Percentiles rank a stretch among this genome's conserved stretches.
Evolutionary conservation across 2,797 vertebrate species (phyloP).

Genomic region (Helarctos malayanus): DNA sequence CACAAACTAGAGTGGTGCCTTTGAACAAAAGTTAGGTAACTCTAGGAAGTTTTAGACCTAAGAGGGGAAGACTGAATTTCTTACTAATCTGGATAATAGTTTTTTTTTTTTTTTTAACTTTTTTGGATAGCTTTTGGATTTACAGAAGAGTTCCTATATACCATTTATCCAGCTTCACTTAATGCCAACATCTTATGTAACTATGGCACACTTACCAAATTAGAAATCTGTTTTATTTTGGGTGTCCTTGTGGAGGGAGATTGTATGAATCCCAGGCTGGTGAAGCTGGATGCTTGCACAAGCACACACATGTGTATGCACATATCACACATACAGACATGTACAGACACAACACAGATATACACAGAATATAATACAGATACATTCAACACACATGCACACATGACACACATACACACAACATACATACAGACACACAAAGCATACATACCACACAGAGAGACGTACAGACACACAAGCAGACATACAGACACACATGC

Average conservation of each 20-base stretch:
- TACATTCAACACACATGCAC: neutral
- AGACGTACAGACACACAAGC: neutral
- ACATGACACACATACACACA: neutral
- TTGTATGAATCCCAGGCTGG: neutral
- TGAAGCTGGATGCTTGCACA: neutral
- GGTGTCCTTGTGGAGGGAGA: neutral
- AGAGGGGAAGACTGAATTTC: neutral
- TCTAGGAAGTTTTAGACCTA: neutral
- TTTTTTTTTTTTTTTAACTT: neutral
- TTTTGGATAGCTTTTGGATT: slow-evolving; percentile 44
- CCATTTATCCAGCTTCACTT: neutral
- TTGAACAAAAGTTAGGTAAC: neutral
- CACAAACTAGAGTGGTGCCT: neutral
- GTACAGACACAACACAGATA: neutral
- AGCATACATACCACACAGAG: neutral
- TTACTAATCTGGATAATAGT: neutral
- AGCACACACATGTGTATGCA: neutral
- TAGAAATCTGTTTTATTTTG: slow-evolving; percentile 9
- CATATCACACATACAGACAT: neutral
- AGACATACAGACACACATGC: neutral
- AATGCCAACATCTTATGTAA: neutral
- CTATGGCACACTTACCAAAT: neutral
- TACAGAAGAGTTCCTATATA: neutral
- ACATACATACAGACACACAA: neutral
- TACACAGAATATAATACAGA: neutral